Evolutionary conservation across 2,113 vertebrate species (phyloP).

Genomic region (Lepus americanus): DNA sequence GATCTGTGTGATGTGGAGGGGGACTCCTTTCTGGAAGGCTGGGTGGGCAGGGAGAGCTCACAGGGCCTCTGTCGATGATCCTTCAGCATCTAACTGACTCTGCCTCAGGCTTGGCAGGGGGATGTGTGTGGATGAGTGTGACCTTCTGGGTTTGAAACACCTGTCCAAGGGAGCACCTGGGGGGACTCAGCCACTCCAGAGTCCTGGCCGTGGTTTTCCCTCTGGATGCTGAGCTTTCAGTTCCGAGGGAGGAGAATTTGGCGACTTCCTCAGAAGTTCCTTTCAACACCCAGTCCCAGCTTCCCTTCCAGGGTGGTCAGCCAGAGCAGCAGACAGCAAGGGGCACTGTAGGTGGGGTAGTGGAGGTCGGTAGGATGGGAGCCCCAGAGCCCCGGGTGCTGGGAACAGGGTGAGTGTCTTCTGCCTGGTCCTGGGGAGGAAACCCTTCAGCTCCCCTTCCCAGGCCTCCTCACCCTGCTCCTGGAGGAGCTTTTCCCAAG

Average conservation of each 20-base stretch:
- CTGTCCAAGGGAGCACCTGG: not conserved
- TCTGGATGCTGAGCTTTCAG: not conserved
- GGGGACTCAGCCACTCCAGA: not conserved
- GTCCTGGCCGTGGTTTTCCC: slow-evolving; percentile 32
- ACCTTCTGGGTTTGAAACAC: slow-evolving; percentile 12
- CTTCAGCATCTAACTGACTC: not conserved
- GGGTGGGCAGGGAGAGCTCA: not conserved
- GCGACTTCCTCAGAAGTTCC: slow-evolving; percentile 41
- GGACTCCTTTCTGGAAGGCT: slow-evolving; percentile 46
- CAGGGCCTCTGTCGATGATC: not conserved
- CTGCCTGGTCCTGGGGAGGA: not conserved
- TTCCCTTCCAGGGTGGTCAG: not conserved
- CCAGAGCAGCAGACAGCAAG: not conserved
- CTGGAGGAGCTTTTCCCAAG: slow-evolving; percentile 51
- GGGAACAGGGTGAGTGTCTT: not conserved
- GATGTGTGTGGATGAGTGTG: not conserved
- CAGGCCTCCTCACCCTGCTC: not conserved
- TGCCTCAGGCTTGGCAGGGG: not conserved
- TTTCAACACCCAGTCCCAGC: not conserved
- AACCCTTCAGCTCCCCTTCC: not conserved
- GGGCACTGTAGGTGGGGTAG: not conserved
- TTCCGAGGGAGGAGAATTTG: not conserved
- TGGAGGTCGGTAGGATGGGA: not conserved
- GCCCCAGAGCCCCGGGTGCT: not conserved
- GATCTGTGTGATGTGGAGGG: slow-evolving; percentile 82